A percentile compares a stretch with the other conserved stretches of the same genome.
Evolutionary conservation across 2,113 vertebrate genomes (phyloP).

Genomic region (Buteo buteo): DNA sequence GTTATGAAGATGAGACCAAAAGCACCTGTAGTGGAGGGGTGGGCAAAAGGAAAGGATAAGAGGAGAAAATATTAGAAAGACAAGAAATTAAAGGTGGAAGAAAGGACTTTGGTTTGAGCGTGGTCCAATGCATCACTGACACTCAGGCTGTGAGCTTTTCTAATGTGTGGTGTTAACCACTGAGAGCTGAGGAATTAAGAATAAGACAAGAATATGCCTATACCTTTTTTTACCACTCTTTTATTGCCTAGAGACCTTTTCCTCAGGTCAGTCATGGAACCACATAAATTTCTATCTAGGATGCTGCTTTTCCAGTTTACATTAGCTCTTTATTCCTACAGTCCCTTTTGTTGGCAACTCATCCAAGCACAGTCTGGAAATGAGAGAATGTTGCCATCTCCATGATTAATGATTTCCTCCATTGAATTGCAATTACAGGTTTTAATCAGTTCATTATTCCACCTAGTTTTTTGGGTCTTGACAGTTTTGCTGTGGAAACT

Average conservation of each 20-base stretch:
- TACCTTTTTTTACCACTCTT: background rate
- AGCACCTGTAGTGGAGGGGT: background rate
- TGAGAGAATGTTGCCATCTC: slow-evolving; percentile 43
- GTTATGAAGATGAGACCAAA: background rate
- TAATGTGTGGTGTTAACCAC: background rate
- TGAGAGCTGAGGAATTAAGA: background rate
- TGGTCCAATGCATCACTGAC: background rate
- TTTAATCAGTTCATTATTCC: slow-evolving; percentile 77
- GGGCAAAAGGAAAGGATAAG: background rate
- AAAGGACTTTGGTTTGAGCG: background rate
- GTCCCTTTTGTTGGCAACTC: background rate
- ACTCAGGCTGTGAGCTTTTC: background rate
- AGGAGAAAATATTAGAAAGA: background rate
- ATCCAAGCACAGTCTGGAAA: background rate
- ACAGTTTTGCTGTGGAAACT: slow-evolving; percentile 61
- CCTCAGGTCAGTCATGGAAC: background rate
- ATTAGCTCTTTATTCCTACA: background rate
- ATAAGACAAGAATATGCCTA: background rate
- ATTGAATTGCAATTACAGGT: slow-evolving; percentile 67
- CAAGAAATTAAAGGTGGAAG: background rate
- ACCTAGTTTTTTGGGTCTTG: slow-evolving; percentile 63
- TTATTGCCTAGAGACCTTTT: background rate
- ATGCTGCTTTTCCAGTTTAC: background rate
- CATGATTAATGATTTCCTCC: slow-evolving; percentile 67
- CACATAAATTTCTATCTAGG: background rate